A percentile compares a stretch with the other conserved stretches of the same genome.
Conservation (phyloP, 1,140 invertebrate genomes). For the Riptortus pedestris region DNA sequence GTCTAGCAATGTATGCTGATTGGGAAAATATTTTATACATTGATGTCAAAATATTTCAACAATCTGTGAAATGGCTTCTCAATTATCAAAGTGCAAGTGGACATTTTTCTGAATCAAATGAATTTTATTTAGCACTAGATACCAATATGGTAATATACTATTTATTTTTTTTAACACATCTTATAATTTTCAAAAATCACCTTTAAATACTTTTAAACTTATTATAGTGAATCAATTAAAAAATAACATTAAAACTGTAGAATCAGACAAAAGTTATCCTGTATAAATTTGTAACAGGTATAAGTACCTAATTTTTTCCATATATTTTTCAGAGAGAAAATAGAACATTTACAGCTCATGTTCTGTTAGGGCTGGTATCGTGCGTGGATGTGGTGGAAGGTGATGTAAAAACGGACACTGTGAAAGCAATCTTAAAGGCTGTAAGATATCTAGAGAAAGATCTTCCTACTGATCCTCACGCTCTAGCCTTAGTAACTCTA, state of each 20-base stretch:
- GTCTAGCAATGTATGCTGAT: slow-evolving; percentile 41
- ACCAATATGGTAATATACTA: slow-evolving; percentile 34
- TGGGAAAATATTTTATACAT: slow-evolving; percentile 44
- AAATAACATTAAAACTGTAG: too few relatives aligned
- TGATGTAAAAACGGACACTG: slow-evolving; percentile 12
- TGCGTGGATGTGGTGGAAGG: slow-evolving; percentile 27
- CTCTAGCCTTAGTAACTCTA: slow-evolving; percentile 37
- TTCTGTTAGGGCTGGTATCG: slow-evolving; percentile 40
- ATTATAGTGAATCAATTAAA: too few relatives aligned
- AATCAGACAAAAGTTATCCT: too few relatives aligned
- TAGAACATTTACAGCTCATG: slow-evolving; percentile 43
- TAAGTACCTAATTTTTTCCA: too few relatives aligned
- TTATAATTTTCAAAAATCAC: too few relatives aligned
- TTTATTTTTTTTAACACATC: too few relatives aligned
- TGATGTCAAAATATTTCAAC: slow-evolving; percentile 37
- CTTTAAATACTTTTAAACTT: too few relatives aligned
- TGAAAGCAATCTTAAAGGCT: slow-evolving; percentile 21
- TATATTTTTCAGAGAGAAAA: slow-evolving; percentile 19
- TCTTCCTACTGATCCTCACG: slow-evolving; percentile 40
- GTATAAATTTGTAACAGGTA: too few relatives aligned
- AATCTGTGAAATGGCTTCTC: slow-evolving; percentile 39
- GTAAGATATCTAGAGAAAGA: slow-evolving; percentile 38
- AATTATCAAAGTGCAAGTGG: slow-evolving; percentile 38
- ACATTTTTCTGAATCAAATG: slow-evolving; percentile 39
- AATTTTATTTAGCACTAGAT: slow-evolving; percentile 31